Evolutionary conservation across 2,888 invertebrate genomes (phyloP), one percentile per base, ranked within the genome.

Genomic region (Nymphalis polychloros): DNA sequence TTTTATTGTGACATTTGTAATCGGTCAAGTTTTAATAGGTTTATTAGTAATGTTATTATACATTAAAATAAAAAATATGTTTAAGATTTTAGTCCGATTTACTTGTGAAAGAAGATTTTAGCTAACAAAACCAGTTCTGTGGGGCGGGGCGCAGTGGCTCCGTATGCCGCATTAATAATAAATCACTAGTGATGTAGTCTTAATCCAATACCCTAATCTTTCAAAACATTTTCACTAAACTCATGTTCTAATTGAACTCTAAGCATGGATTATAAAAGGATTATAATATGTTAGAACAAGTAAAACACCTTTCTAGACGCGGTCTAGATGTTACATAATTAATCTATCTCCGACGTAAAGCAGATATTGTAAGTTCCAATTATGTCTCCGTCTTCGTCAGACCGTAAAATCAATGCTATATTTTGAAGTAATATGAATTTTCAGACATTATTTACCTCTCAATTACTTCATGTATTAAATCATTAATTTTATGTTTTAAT

Each of bases 101-200:
- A 68, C 59, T 57, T 19, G 55, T 59, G 64, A 64, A 62, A 63
- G 67, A 67, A 67, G 50, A 66, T 67, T 59, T 73, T 67, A 70
- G 69, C 65, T 66, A 68, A 66, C 66, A 47, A 60, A 69, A 64
- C 72, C 72, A 53, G 67, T 64, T 74, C 68, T 64, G 71, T 71
- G 73, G 41, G 41, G 73, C 62, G 70, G 46, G 69, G 53, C 59
- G 64, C 69, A 31, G 59, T 47, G 59, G 66, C 69, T 69, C 50
- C 63, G 64, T 62, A 69, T 64, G 74, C 70, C 69, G 74, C 72
- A 72, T 75, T 72, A 71, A 75, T 75, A 75, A 74, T 74, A 74
- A 73, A 75, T 73, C 71, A 70, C 72, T 60, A 52, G 63, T 68
- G 60, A 63, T 60, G 62, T 64, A 59, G 57, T 68, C 68, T 64